Conservation (phyloP, 2,113 vertebrate species). For the Entelurus aequoreus region DNA sequence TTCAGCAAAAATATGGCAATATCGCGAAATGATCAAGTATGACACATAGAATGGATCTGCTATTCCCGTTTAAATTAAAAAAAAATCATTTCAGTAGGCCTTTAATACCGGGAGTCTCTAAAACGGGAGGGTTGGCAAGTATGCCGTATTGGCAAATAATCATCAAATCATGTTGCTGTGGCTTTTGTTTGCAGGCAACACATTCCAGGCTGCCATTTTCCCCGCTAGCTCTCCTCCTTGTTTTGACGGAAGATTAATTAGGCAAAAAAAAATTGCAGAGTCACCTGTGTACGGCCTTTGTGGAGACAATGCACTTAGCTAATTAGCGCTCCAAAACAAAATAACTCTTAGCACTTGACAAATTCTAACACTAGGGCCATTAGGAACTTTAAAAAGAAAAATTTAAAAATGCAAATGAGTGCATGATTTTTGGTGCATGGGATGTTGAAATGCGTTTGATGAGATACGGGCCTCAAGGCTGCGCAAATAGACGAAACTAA, state of each 20-base stretch:
- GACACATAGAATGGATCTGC: no score
- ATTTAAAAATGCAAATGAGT: conserved; percentile 6
- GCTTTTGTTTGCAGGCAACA: no score
- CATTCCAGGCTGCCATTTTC: conserved; percentile 30
- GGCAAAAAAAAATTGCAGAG: conserved; percentile 45
- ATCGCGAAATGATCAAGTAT: no score
- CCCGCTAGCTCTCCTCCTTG: conserved; percentile 40
- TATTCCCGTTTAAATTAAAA: no score
- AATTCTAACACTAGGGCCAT: conserved; percentile 57
- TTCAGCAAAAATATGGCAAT: no score
- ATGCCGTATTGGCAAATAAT: no score
- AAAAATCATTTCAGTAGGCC: no score
- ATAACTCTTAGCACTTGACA: conserved; percentile 48
- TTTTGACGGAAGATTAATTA: conserved; percentile 51
- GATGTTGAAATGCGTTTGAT: conserved; percentile 1
- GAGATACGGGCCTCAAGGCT: conserved; percentile 17
- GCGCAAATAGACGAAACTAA: conserved; percentile 31
- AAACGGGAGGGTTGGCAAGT: no score
- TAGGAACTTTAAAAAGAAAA: conserved; percentile 51
- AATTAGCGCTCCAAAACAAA: conserved; percentile 50
- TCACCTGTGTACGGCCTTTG: conserved; percentile 42
- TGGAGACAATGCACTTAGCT: conserved; percentile 50
- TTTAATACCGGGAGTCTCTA: no score
- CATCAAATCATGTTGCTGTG: not conserved
- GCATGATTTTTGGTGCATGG: not conserved